Evolutionary conservation across 2,797 vertebrate species (phyloP).

Genomic region (Pseudochaenichthys georgianus): DNA sequence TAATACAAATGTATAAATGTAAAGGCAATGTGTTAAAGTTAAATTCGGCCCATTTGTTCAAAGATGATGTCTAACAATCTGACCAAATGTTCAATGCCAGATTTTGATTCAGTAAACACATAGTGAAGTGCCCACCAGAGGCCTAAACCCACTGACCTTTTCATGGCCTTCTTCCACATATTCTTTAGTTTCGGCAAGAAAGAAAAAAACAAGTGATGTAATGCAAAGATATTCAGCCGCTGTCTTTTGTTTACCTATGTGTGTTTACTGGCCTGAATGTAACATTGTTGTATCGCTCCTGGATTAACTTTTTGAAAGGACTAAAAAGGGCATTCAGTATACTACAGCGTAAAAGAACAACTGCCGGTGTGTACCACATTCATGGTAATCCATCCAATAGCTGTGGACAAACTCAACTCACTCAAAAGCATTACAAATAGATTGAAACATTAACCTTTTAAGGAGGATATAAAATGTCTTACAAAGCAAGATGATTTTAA

Average conservation of each 20-base stretch:
- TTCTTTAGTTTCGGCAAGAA: background rate
- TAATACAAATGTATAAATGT: too few relatives aligned
- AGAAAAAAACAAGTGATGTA: background rate
- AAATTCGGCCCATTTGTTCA: background rate
- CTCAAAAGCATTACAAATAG: background rate
- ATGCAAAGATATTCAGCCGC: background rate
- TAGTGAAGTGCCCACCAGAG: too few relatives aligned
- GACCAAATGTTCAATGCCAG: background rate
- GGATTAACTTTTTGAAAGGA: background rate
- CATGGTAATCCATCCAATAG: background rate
- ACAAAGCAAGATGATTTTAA: background rate
- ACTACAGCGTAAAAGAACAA: background rate
- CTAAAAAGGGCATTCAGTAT: background rate
- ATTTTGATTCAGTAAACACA: background rate
- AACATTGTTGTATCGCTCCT: background rate
- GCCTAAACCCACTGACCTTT: background rate
- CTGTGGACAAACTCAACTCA: background rate
- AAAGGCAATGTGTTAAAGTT: background rate
- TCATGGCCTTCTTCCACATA: background rate
- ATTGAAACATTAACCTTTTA: constrained; percentile 4
- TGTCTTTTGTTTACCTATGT: background rate
- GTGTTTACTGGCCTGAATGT: constrained; percentile 1
- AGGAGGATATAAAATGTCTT: background rate
- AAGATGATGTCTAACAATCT: background rate
- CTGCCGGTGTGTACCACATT: background rate